These are phyloP conservation scores for Cryptocheilus praepositus DNA, from an alignment of 2,888 invertebrate species.

Conservation along the genomic window DNA sequence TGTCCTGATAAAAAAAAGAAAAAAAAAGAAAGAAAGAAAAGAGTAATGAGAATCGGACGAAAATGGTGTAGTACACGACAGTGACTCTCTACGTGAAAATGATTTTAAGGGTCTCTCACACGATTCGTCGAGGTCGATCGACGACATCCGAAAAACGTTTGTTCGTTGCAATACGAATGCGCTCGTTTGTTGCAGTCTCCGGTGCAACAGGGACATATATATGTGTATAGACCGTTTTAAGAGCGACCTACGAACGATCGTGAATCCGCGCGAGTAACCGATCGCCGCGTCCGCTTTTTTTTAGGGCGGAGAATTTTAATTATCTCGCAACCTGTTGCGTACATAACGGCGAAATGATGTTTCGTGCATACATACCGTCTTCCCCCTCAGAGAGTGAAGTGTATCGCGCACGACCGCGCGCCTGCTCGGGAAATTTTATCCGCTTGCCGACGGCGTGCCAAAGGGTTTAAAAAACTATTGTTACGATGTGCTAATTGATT, in stretches of 20 bases:
- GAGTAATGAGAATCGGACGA: slow-evolving; percentile 20
- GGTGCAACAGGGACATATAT: not conserved
- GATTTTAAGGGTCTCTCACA: slow-evolving; percentile 27
- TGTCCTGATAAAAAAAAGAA: slow-evolving; percentile 22
- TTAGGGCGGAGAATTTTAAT: no score
- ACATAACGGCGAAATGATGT: slow-evolving; percentile 12
- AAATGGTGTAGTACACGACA: slow-evolving; percentile 21
- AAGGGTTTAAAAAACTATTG: slow-evolving; percentile 23
- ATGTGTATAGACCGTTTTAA: not conserved
- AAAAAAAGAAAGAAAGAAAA: not conserved
- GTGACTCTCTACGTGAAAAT: slow-evolving; percentile 34
- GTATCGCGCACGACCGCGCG: no score
- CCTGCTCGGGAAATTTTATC: no score
- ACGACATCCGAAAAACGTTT: slow-evolving; percentile 27
- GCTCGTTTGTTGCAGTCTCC: slow-evolving; percentile 5
- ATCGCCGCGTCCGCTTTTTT: no score
- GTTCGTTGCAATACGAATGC: not conserved
- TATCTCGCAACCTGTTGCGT: no score
- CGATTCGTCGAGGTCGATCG: slow-evolving; percentile 56
- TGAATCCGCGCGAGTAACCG: no score
- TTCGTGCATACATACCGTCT: not conserved
- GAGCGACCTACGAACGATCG: not conserved
- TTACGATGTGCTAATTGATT: slow-evolving; percentile 55
- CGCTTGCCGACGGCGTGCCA: not conserved
- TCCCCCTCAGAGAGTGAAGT: not conserved